phyloP scores from a whole-genome alignment of 2,888 invertebrate species.

The Strigamia crassipes region DNA sequence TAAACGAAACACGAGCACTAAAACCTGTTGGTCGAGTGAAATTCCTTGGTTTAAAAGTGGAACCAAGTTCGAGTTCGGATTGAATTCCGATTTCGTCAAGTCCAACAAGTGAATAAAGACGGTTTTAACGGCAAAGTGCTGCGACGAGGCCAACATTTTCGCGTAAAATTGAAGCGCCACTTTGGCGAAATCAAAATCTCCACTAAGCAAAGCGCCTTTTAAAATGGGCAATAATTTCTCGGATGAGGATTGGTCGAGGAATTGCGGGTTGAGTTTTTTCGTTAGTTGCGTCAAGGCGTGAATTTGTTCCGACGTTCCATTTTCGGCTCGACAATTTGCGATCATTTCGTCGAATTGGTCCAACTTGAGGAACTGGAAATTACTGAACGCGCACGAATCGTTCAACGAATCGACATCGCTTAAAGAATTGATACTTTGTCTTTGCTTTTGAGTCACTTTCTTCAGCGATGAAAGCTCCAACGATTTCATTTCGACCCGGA shows the following conservation, averaged over 20 bases:
- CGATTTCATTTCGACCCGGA: conserved; percentile 30
- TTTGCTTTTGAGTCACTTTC: background rate
- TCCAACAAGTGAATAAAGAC: conserved; percentile 28
- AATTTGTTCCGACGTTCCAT: background rate
- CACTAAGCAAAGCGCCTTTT: conserved; percentile 12
- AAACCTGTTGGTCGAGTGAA: background rate
- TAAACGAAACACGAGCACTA: conserved; percentile 26
- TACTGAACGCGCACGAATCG: background rate
- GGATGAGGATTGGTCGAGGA: background rate
- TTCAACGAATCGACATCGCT: conserved; percentile 45
- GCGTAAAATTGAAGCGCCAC: conserved; percentile 38
- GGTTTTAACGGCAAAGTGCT: conserved; percentile 7
- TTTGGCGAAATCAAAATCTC: background rate
- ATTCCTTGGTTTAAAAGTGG: conserved; percentile 19
- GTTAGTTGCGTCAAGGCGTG: background rate
- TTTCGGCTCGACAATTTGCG: background rate
- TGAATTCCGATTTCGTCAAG: background rate
- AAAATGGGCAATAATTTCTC: background rate
- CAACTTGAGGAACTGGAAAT: conserved; percentile 9
- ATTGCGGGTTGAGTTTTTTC: background rate
- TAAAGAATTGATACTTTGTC: background rate
- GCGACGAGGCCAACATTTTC: conserved; percentile 40
- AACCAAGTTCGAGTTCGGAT: background rate
- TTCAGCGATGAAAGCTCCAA: background rate
- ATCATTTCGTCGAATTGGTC: conserved; percentile 33